phyloP scores from a whole-genome alignment of 2,888 invertebrate genomes.

The Epistrophe grossulariae region DNA sequence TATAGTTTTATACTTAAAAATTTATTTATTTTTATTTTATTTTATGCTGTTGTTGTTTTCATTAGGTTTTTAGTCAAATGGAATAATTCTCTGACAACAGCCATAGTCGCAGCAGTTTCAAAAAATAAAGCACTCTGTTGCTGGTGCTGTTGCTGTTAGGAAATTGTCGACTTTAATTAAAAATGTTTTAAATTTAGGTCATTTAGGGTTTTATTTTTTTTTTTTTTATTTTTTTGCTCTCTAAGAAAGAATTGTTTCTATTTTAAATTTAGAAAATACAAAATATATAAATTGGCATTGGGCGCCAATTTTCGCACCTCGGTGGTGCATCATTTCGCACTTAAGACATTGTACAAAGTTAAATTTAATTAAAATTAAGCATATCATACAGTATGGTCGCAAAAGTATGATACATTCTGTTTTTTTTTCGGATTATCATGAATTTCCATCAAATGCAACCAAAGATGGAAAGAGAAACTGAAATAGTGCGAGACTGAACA shows the following conservation, averaged over 20 bases:
- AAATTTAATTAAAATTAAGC: conserved; percentile 9
- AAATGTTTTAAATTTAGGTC: conserved; percentile 68
- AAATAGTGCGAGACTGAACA: no score
- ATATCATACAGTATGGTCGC: conserved; percentile 20
- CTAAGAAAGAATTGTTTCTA: conserved; percentile 18
- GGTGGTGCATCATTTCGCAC: conserved; percentile 30
- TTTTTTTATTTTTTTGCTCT: background rate
- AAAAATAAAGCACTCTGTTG: background rate
- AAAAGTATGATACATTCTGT: background rate
- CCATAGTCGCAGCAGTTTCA: background rate
- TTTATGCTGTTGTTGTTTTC: conserved; percentile 17
- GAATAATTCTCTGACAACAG: conserved; percentile 60
- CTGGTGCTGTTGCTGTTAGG: conserved; percentile 2
- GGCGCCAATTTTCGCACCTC: conserved; percentile 61
- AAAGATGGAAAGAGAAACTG: no score
- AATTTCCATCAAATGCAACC: no score
- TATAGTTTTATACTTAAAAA: conserved; percentile 47
- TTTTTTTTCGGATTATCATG: no score
- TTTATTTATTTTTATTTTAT: conserved; percentile 24
- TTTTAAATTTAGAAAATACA: conserved; percentile 19
- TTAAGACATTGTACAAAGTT: background rate
- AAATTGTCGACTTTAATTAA: conserved; percentile 62
- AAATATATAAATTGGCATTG: conserved; percentile 55
- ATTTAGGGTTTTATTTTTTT: conserved; percentile 44
- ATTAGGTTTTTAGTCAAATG: conserved; percentile 44